Evolutionary conservation across 2,797 vertebrate species (phyloP), one percentile per base, ranked within the genome.

Genomic region (Danio tinwini): DNA sequence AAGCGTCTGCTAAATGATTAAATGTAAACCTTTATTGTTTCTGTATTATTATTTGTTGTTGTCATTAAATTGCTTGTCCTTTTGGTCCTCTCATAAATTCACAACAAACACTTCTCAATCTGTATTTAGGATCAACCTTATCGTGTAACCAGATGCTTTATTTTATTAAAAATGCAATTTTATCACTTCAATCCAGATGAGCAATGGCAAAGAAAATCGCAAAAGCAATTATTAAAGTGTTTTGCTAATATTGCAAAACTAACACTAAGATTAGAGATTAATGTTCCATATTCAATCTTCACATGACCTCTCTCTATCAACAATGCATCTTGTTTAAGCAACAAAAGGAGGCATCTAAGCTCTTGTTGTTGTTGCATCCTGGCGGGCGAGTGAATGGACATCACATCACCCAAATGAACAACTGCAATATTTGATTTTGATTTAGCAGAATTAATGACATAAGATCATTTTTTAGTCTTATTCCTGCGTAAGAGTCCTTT

Each of bases 221-320:
- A 10, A 58, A 45, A 65, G 29, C 76, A 81, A 82, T 76, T 62
- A 80, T 50, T 73, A 50, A 68, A 73, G 80, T 76, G 50, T 84
- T 62, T 65, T 67, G 47, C 72, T 67, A 79, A 80, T 76, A 78
- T 81, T 64, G 21, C 70, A 74, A 42, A 50, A 40, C 44, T 59
- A 67, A 19, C 39, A 50, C 56, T 68, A 64, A 80, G 83, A 82
- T 82, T 84, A 84, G 11, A 84, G 83, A 81, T 84, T 75, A 84
- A 61, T 52, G 40, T 37, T 47, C 21, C 44, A n/a, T 65, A 81
- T 71, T 74, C 69, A 69, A 47, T 84, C 79, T 81, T 73, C 49
- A 68, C 62, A 77, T 81, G 49, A 58, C 45, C 61, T 9, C 19
- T 63, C 52, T 47, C 39, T 47, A 45, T 71, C 29, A 42, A 63